Evolutionary conservation across 1,140 invertebrate species (phyloP), one percentile per base, ranked within the genome.

Genomic region (Aphis craccivora): DNA sequence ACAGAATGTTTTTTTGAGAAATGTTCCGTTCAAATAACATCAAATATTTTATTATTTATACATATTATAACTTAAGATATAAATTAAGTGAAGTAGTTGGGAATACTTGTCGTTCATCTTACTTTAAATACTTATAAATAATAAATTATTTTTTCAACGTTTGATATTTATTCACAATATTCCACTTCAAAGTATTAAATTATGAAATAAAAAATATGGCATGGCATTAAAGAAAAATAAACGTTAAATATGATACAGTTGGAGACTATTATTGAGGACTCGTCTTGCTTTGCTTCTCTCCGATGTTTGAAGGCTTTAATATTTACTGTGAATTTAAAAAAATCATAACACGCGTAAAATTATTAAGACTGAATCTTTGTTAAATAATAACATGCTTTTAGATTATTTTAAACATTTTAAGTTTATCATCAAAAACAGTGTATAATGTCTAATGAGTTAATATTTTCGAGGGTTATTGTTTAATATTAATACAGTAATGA

Each of bases 71-170:
- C 60, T 76, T 76, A 14, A 76, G n/a, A 76, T n/a, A 76, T 51
- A n/a, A 76, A n/a, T 76, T 76, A 76, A 76, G 11, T 67, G 30
- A 67, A 67, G 60, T n/a, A 11, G 53, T 0, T 9, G 60, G n/a
- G 30, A 8, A n/a, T 76, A n/a, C 60, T 76, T 3, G 4, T 5
- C n/a, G n/a, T 67, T 67, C 30, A 67, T 67, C 60, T 67, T n/a
- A 76, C 60, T 76, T 76, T 76, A 76, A 76, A 76, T 76, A n/a
- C 60, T 76, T 76, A 76, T 76, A 76, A 76, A 76, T 76, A 76
- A 76, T 35, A n/a, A 76, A 76, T 76, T n/a, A 76, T n/a, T 76
- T 76, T 76, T 76, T 76, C 30, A 76, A 76, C 60, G 14, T 76
- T 76, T 76, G n/a, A 76, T 76, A 76, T 76, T 76, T 76, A 76